Conservation (phyloP, 2,113 vertebrate genomes). For the Mormoops blainvillei region DNA sequence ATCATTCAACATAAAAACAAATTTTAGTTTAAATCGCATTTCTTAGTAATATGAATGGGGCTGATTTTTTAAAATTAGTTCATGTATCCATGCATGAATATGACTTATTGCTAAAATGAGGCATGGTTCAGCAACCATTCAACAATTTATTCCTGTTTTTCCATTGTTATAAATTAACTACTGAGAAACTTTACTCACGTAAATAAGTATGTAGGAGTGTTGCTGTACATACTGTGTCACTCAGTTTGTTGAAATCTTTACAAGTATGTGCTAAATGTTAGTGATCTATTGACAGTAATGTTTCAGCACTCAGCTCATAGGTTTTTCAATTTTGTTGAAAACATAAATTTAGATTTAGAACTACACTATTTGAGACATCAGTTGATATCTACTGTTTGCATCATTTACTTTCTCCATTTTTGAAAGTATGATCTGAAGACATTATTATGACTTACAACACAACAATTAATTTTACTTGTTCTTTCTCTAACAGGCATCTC, state of each 20-base stretch:
- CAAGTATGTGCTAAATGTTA: background rate
- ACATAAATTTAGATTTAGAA: background rate
- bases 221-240: background rate
- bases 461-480: background rate
- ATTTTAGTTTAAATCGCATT: background rate
- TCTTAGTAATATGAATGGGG: background rate
- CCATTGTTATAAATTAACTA: background rate
- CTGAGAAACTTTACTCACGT: background rate
- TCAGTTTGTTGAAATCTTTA: constrained; percentile 26
- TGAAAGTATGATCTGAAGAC: background rate
- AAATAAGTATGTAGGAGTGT: background rate
- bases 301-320: background rate
- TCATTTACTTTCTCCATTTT: constrained; percentile 39
- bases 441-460: background rate
- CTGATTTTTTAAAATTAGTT: background rate
- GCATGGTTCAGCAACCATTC: background rate
- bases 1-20: background rate
- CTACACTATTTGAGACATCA: background rate
- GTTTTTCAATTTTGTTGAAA: constrained; percentile 19
- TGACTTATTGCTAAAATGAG: constrained; percentile 3
- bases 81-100: background rate
- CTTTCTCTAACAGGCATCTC: background rate
- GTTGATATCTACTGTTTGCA: background rate
- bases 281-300: background rate
- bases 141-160: constrained; percentile 5